phyloP scores from a whole-genome alignment of 2,797 vertebrate species.

The Poecilia velifera region DNA sequence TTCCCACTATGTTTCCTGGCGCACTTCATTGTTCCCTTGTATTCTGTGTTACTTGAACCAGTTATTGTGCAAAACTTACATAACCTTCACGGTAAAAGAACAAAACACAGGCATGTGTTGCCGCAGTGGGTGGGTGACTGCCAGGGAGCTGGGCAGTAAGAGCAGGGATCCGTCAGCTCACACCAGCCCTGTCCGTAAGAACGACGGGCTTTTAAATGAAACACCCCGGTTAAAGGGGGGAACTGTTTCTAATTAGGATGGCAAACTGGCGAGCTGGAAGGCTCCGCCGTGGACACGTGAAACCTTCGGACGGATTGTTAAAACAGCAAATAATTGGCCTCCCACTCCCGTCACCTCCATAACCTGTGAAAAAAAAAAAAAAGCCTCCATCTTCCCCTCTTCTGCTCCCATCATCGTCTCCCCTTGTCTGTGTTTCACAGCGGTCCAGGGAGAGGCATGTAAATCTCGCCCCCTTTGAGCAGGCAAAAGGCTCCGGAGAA shows the following conservation, averaged over 20 bases:
- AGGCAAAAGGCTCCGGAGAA: slow-evolving; percentile 76
- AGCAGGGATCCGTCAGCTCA: slow-evolving; percentile 45
- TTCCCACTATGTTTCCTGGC: slow-evolving; percentile 5
- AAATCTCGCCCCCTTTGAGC: slow-evolving; percentile 72
- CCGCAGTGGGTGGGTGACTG: slow-evolving; percentile 10
- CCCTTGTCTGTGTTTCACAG: slow-evolving; percentile 44
- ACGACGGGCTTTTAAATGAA: slow-evolving; percentile 60
- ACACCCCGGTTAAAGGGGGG: slow-evolving; percentile 56
- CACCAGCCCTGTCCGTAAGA: slow-evolving; percentile 40
- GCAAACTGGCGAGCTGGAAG: slow-evolving; percentile 30
- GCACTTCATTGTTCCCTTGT: slow-evolving; percentile 1
- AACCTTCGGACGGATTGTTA: slow-evolving; percentile 31
- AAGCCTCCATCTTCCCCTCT: slow-evolving; percentile 30
- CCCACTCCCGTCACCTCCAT: slow-evolving; percentile 26
- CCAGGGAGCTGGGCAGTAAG: slow-evolving; percentile 24
- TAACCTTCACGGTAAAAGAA: slow-evolving; percentile 12
- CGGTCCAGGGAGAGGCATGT: slow-evolving; percentile 68
- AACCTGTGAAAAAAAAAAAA: slow-evolving; percentile 24
- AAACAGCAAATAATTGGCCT: slow-evolving; percentile 35
- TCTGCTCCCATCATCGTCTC: slow-evolving; percentile 51
- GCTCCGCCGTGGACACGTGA: slow-evolving; percentile 31
- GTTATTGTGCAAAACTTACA: slow-evolving; percentile 26
- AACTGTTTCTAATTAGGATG: slow-evolving; percentile 65
- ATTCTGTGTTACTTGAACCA: slow-evolving; percentile 25
- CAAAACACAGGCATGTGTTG: slow-evolving; percentile 21